A percentile compares a stretch with the other conserved stretches of the same genome.
These are phyloP conservation scores for Leuctra nigra DNA, from an alignment of 2,888 invertebrate genomes.

Conservation along the genomic window DNA sequence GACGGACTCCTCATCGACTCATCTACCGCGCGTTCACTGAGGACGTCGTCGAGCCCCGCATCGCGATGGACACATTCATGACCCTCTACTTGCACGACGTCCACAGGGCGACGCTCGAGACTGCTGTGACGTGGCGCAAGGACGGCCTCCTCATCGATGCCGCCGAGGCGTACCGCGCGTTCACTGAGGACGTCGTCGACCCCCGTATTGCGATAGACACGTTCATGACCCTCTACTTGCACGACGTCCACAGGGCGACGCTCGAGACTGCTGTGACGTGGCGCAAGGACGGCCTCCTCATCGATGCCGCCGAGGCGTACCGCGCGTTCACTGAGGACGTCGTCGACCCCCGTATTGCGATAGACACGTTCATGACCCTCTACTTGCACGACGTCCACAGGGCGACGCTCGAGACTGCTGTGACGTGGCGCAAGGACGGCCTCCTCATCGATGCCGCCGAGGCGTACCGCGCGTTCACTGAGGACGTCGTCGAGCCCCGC, in stretches of 20 bases:
- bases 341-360: slow-evolving; percentile 5
- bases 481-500: slow-evolving; percentile 12
- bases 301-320: slow-evolving; percentile 36
- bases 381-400: slow-evolving; percentile 8
- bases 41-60: slow-evolving; percentile 10
- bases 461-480: slow-evolving; percentile 19
- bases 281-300: slow-evolving; percentile 45
- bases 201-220: slow-evolving; percentile 15
- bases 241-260: slow-evolving; percentile 43
- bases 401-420: slow-evolving; percentile 41
- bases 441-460: slow-evolving; percentile 38
- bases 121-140: slow-evolving; percentile 49
- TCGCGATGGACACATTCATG: slow-evolving; percentile 16
- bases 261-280: slow-evolving; percentile 47
- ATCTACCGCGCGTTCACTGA: slow-evolving; percentile 20
- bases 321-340: slow-evolving; percentile 9
- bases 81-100: slow-evolving; percentile 41
- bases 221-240: slow-evolving; percentile 18
- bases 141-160: slow-evolving; percentile 42
- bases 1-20: slow-evolving; percentile 42
- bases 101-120: slow-evolving; percentile 38
- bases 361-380: slow-evolving; percentile 18
- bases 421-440: slow-evolving; percentile 51
- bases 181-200: slow-evolving; percentile 11
- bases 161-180: slow-evolving; percentile 27